Conservation (phyloP, 2,113 vertebrate genomes). For the Sylvicapra grimmia region DNA sequence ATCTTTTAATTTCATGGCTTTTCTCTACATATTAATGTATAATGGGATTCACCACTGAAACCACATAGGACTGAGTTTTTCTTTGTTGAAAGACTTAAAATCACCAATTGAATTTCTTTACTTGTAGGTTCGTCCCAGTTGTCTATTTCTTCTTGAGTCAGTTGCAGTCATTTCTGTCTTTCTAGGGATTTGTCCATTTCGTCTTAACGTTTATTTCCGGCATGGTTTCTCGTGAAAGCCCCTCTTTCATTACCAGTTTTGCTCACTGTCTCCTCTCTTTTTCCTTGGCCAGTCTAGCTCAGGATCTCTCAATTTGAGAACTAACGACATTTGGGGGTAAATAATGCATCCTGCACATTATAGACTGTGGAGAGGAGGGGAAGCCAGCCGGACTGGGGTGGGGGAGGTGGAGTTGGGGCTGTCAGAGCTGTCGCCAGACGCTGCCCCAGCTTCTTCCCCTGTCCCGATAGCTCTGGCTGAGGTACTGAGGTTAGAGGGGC, state of each 20-base stretch:
- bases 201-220: not conserved
- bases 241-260: no score
- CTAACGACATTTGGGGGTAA: rapidly evolving
- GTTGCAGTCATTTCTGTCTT: not conserved
- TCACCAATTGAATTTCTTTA: not conserved
- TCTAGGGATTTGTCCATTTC: not conserved
- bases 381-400: no score
- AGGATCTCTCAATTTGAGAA: not conserved
- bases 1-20: not conserved
- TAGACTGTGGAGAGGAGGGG: not conserved
- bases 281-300: no score
- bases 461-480: no score
- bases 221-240: rapidly evolving
- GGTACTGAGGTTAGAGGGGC: not conserved
- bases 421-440: rapidly evolving
- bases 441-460: rapidly evolving
- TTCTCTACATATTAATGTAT: not conserved
- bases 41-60: not conserved
- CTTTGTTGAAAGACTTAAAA: not conserved
- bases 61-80: not conserved
- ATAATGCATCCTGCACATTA: not conserved
- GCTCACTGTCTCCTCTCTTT: not conserved
- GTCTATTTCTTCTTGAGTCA: not conserved
- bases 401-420: rapidly evolving
- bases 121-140: not conserved